These are phyloP conservation scores for Mimas tiliae DNA, from an alignment of 2,888 invertebrate genomes.

Conservation along the genomic window DNA sequence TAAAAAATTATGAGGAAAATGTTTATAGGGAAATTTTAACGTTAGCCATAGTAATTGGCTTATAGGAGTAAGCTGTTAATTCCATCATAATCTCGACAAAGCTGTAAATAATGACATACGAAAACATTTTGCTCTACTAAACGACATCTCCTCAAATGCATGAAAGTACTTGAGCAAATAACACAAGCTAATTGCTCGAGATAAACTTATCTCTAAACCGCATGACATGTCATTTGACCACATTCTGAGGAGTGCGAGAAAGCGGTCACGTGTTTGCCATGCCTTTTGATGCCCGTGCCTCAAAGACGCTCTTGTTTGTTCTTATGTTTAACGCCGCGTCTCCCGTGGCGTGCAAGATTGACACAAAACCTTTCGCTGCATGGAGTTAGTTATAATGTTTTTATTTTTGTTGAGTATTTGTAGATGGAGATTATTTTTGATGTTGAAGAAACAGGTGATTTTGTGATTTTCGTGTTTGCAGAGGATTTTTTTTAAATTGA, in stretches of 20 bases:
- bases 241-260: constrained; percentile 12
- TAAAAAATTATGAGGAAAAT: constrained; percentile 1
- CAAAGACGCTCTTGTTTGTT: constrained; percentile 12
- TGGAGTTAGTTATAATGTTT: background rate
- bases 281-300: constrained; percentile 18
- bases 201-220: constrained; percentile 4
- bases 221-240: constrained; percentile 22
- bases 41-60: background rate
- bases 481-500: too few species aligned
- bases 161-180: background rate
- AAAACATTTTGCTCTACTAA: background rate
- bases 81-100: background rate
- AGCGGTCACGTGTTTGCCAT: constrained; percentile 19
- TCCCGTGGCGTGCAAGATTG: background rate
- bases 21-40: background rate
- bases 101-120: background rate
- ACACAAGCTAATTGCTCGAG: constrained; percentile 6
- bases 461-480: too few species aligned
- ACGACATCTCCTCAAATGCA: background rate
- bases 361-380: background rate
- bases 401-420: background rate
- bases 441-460: background rate
- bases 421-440: background rate
- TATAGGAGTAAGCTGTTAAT: background rate
- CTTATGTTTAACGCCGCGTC: background rate